phyloP scores from a whole-genome alignment of 2,797 vertebrate species.

The Carapus acus region DNA sequence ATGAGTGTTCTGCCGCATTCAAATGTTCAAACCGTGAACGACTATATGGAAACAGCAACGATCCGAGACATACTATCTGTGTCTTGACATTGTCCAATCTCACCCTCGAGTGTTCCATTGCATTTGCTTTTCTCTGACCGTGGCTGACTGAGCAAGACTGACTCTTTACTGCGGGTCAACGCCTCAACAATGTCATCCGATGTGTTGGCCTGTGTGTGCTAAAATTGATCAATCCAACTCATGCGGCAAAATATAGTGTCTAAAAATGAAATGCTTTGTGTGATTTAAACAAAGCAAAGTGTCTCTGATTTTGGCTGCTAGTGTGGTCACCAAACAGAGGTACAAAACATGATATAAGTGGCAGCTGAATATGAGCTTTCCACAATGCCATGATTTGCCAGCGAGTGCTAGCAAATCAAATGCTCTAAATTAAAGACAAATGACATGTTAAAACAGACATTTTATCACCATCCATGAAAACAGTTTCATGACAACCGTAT shows the following conservation, averaged over 20 bases:
- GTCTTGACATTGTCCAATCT: conserved; percentile 52
- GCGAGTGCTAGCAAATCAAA: not conserved
- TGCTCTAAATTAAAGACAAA: not conserved
- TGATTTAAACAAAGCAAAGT: not conserved
- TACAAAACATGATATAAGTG: not conserved
- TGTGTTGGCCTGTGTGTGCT: too few relatives aligned
- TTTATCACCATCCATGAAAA: not conserved
- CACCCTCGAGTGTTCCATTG: conserved; percentile 33
- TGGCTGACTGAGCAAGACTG: conserved; percentile 18
- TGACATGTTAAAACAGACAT: not conserved
- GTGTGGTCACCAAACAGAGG: not conserved
- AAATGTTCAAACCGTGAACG: conserved; percentile 60
- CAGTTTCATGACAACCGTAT: conserved; percentile 10
- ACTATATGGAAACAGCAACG: conserved; percentile 54
- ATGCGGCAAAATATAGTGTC: too few relatives aligned
- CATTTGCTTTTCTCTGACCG: conserved; percentile 33
- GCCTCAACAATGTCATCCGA: conserved; percentile 32
- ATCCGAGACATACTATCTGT: conserved; percentile 55
- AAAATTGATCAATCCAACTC: too few relatives aligned
- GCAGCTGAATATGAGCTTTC: not conserved
- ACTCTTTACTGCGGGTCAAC: conserved; percentile 36
- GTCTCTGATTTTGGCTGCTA: not conserved
- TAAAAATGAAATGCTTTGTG: too few relatives aligned
- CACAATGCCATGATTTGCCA: not conserved
- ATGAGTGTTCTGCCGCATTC: conserved; percentile 48